Base-by-base conservation (phyloP, 2,113 vertebrate genomes). In the Melanostigma gelatinosum region DNA sequence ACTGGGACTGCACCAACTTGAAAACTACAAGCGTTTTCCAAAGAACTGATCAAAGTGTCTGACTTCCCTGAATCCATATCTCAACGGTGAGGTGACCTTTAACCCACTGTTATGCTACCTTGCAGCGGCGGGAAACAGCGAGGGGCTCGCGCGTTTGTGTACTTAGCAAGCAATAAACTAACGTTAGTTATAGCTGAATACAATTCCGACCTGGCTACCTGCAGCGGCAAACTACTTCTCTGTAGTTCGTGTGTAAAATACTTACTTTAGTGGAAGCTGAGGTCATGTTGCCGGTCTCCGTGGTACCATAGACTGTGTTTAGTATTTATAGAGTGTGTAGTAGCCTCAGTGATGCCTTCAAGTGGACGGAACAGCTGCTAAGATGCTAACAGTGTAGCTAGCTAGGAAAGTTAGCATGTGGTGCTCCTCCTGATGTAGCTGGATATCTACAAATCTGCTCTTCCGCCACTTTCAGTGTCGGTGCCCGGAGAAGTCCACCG, bases 251-350 rank as follows among this genome's bases (percentile, higher is more conserved):
- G 16, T 32, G 34, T 12, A 36, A 7, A n/a, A 10, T 20, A 86
- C 93, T 88, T 93, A 95, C 94, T 90, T 95, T 95, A 16, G 94
- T 95, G 13, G 94, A 94, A 8, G 94, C 94, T 62, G 94, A 95
- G 40, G 94, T 95, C 94, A 95, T 95, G 57, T 34, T 77, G 60
- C 79, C 44, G 48, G 1, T 80, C 24, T 44, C 8, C 70, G 58
- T 38, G 55, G 42, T 11, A 65, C 29, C 50, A 65, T 1, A 27
- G n/a, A 24, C 24, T 20, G 8, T 6, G 3, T 27, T 7, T 1
- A 54, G 6, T 27, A 38, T n/a, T n/a, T 36, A 32, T 16, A 60
- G 15, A 60, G 15, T 22, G 29, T 40, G 9, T 46, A 32, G 15
- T 6, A 16, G 24, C 48, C 29, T 54, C 36, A 40, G 8, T 62